phyloP scores from a whole-genome alignment of 35 echinoderm and acorn worm species.

The Diadema setosum region DNA sequence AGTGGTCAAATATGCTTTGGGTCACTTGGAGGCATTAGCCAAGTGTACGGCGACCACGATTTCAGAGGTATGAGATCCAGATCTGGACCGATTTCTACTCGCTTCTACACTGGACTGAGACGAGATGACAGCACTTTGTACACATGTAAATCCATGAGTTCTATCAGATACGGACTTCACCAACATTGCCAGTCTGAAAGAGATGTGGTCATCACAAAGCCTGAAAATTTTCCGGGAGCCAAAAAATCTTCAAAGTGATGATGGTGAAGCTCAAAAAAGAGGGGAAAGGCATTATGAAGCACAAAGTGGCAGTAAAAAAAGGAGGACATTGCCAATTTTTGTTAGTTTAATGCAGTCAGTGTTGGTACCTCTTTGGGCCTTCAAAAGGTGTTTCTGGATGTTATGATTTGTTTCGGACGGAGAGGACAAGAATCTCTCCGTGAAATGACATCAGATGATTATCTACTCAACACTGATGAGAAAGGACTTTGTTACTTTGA shows the following conservation, averaged over 20 bases:
- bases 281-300: no score
- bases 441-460: no score
- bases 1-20: no score
- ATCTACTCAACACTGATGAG: no score
- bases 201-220: background rate
- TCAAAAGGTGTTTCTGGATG: no score
- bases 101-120: background rate
- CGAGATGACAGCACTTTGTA: background rate
- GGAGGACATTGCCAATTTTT: no score
- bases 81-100: background rate
- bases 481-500: no score
- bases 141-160: background rate
- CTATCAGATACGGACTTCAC: background rate
- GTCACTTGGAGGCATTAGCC: background rate
- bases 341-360: no score
- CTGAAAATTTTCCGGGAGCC: background rate
- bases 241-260: background rate
- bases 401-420: no score
- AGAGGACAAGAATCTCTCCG: no score
- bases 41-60: background rate
- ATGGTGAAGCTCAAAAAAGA: background rate
- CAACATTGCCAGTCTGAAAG: background rate
- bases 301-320: no score
- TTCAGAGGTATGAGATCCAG: background rate
- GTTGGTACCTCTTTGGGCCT: no score